Base-by-base conservation (phyloP, 2,113 vertebrate genomes). In the Plotosus lineatus region DNA sequence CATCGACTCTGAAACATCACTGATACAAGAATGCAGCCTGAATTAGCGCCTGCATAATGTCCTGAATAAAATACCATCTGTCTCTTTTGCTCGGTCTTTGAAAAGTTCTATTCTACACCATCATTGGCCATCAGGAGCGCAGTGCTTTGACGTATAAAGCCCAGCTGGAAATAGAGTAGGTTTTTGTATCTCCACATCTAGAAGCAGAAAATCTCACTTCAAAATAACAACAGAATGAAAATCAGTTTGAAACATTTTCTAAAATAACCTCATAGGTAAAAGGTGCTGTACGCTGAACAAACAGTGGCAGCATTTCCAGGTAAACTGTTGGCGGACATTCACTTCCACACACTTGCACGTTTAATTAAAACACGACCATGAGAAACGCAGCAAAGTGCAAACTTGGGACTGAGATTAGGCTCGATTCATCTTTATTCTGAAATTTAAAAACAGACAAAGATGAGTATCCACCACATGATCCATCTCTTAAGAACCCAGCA, bases 401-500 rank as follows among this genome's bases (percentile, higher is more conserved):
- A 33, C 15, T 36, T 36, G 75, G 50, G 82, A 53, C 48, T 61
- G 50, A 60, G 42, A 31, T 31, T 40, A 61, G 23, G 28, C 48
- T 71, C 55, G 84, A 84, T 81, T 75, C 85, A 86, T 31, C 56
- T 60, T 28, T 14, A 6, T 3, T 31, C 26, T 28, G 11, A 31
- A 1, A 55, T 55, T 55, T 55, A 55, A 23, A 55, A 55, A 23
- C 53, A n/a, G n/a, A 56, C 3, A 56, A 56, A 56, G 53, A 3
- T 3, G 55, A 28, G 55, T 1, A 12, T 58, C 26, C 55, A 58
- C 3, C 23, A 26, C 23, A 56, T 11, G 26, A 31, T 6, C 12
- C 0, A 5, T 55, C 51, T 60, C 5, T 58, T 60, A 3, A 58
- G 10, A 58, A 60, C 26, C 28, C 14, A 61, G 15, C 6, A 5